Evolutionary conservation across 1,140 invertebrate species (phyloP), one percentile per base, ranked within the genome.

Genomic region (Magallana ariakensis): DNA sequence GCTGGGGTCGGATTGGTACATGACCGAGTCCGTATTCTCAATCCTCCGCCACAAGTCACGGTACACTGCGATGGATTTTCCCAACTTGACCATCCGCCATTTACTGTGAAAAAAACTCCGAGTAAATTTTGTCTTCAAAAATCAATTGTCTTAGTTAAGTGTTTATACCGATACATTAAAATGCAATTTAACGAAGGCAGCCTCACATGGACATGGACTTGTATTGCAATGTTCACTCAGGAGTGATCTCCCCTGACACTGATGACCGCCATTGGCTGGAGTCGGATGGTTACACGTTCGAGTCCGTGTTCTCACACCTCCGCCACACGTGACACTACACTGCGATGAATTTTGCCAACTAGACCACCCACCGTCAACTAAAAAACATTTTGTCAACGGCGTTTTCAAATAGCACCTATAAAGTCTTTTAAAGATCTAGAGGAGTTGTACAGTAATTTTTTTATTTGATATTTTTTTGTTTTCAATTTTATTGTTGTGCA

Each of bases 291-390:
- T 33, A 33, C 83, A 84, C 26, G 15, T 58, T 16, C 83, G 22
- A 26, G 58, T 60, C 1, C 33, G 55, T n/a, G n/a, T 10, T 26
- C 19, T 84, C 10, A 60, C 55, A 46, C 83, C 83, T 0, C 55
- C 33, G 4, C 83, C 83, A 62, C 83, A 84, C 6, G 57, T 60
- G 16, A 53, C 57, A 58, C n/a, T 58, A 33, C 83, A 84, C 5
- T 5, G 33, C 6, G 19, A 11, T 13, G 33, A 1, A 5, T 2
- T 26, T 62, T 84, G 22, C 83, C 83, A 84, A 33, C 55, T 46
- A 6, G 56, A 58, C 83, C 83, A 84, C 16, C 22, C 57, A 60
- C 83, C 83, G 46, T 84, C 33, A 10, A 84, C 83, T 84, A n/a
- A n/a, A 19, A 26, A 80, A 80, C n/a, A n/a, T n/a, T n/a, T n/a